Base-by-base conservation (phyloP, 2,797 vertebrate species). In the Protonibea diacanthus region DNA sequence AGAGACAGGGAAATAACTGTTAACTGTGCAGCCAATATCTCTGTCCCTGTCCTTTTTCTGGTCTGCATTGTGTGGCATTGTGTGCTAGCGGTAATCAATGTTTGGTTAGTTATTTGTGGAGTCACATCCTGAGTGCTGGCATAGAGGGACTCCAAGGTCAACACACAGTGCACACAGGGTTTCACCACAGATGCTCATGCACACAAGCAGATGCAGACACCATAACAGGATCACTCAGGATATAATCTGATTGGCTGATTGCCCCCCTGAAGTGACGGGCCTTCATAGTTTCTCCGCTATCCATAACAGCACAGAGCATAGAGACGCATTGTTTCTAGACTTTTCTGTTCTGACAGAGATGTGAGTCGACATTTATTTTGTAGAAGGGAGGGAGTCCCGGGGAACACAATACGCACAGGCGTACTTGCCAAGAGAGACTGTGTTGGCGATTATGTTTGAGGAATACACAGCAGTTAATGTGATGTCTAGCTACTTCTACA, bases 71-170 rank as follows among this genome's bases (percentile, higher is more conserved):
- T 84, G 85, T 33, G 18, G 67, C 47, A 7, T 69, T 84, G 85
- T 90, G 90, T 90, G 79, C 86, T 89, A 92, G 90, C 15, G 85
- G 89, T 88, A 94, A 94, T 95, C 94, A 89, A 95, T 95, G 89
- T 79, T 82, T 88, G 88, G 84, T 87, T 88, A 74, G 91, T 90
- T 89, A 89, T 93, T 90, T 91, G 90, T 92, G 77, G 91, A 89
- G 87, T 89, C 89, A 86, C 89, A 91, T 93, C 83, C 94, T 91
- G 91, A 92, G 86, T 86, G 82, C 87, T 69, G 74, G 86, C 87
- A 76, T 86, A 86, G 84, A 82, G 82, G 88, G 82, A 83, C 80
- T 85, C 85, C 93, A 94, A 94, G 93, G 94, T 93, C 93, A 91
- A 17, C 20, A 14, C 48, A 4, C 71, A 60, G 86, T 82, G 82